Conservation (phyloP, 2,797 vertebrate species). For the Oreochromis mossambicus region DNA sequence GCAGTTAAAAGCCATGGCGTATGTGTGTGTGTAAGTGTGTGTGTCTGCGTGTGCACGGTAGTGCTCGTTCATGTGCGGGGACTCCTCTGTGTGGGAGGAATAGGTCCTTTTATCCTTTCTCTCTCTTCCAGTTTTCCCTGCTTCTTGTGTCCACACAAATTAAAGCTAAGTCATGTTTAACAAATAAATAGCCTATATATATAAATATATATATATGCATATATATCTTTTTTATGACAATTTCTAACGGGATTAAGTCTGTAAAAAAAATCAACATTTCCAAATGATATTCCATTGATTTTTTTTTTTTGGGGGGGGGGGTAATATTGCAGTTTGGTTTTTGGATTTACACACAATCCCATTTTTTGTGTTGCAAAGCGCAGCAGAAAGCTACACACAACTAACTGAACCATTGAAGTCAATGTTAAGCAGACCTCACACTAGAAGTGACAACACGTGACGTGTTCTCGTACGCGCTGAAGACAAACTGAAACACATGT, state of each 20-base stretch:
- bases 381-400: slow-evolving; percentile 36
- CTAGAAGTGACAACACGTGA: slow-evolving; percentile 26
- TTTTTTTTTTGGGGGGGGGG: slow-evolving; percentile 43
- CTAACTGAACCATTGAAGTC: slow-evolving; percentile 10
- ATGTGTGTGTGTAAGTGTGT: slow-evolving; percentile 11
- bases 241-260: slow-evolving; percentile 74
- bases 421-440: slow-evolving; percentile 53
- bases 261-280: slow-evolving; percentile 65
- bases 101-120: slow-evolving; percentile 59
- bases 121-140: slow-evolving; percentile 65
- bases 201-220: slow-evolving; percentile 67
- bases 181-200: slow-evolving; percentile 71
- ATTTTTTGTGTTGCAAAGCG: slow-evolving; percentile 59
- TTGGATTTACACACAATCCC: slow-evolving; percentile 58
- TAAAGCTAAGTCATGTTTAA: slow-evolving; percentile 66
- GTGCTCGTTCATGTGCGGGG: slow-evolving; percentile 38
- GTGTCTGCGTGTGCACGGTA: neutral
- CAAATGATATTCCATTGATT: slow-evolving; percentile 64
- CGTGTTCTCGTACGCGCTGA: slow-evolving; percentile 5
- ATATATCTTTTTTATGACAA: slow-evolving; percentile 78
- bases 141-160: slow-evolving; percentile 65
- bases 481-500: slow-evolving; percentile 38
- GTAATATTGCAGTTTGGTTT: slow-evolving; percentile 61
- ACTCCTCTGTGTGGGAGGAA: slow-evolving; percentile 50
- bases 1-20: slow-evolving; percentile 56